Percentiles rank a stretch among this genome's conserved stretches.
phyloP scores from a whole-genome alignment of 2,113 vertebrate species.

The Malurus cyaneus region DNA sequence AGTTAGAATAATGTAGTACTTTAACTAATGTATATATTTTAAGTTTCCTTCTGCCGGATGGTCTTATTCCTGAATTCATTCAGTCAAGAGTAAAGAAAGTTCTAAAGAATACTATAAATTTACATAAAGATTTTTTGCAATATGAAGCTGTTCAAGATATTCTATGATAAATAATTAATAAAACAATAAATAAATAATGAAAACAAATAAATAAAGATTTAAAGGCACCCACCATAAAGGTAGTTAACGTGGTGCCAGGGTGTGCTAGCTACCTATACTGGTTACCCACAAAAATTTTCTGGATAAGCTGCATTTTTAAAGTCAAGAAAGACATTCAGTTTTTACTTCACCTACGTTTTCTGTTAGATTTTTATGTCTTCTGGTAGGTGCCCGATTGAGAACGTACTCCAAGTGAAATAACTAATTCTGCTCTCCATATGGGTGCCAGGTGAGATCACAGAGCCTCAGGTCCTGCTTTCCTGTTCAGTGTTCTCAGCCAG shows the following conservation, averaged over 20 bases:
- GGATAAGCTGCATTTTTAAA: neutral
- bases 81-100: neutral
- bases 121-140: neutral
- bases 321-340: neutral
- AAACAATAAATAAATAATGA: neutral
- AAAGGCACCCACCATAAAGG: neutral
- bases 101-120: neutral
- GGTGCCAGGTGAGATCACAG: neutral
- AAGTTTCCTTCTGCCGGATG: neutral
- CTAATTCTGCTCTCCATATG: neutral
- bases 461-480: neutral
- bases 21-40: neutral
- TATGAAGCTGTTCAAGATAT: neutral
- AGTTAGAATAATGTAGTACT: neutral
- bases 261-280: accelerated
- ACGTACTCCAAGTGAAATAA: neutral
- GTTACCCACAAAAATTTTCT: neutral
- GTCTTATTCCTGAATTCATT: neutral
- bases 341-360: neutral
- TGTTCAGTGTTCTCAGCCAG: neutral
- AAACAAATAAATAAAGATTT: neutral
- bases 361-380: neutral
- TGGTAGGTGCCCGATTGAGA: neutral
- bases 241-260: neutral
- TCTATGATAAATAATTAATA: neutral